These are phyloP conservation scores for Ciconia maguari DNA, from an alignment of 2,113 vertebrate genomes.

Conservation along the genomic window DNA sequence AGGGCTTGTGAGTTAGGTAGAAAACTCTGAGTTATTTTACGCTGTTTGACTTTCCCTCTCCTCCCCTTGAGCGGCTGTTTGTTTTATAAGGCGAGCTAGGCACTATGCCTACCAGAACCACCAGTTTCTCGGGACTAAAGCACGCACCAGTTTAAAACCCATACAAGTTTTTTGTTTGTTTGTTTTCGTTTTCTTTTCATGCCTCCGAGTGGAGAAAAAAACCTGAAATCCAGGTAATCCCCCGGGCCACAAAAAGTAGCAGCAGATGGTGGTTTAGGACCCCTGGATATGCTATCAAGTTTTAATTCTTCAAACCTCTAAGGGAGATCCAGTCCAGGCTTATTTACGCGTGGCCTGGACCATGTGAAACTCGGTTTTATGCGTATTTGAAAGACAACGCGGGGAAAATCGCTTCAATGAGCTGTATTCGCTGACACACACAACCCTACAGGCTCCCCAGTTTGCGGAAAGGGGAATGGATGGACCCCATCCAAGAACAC, in stretches of 20 bases:
- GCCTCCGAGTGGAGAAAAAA: no score
- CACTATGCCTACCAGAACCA: background rate
- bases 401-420: background rate
- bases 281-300: background rate
- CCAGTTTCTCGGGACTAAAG: background rate
- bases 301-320: background rate
- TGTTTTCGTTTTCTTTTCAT: background rate
- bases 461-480: background rate
- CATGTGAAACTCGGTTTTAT: background rate
- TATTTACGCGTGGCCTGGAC: background rate
- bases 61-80: slow-evolving; percentile 19
- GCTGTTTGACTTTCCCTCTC: slow-evolving; percentile 30
- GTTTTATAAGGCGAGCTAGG: slow-evolving; percentile 7
- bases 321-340: background rate
- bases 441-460: background rate
- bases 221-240: background rate
- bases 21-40: background rate
- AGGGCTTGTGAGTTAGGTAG: background rate
- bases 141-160: background rate
- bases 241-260: background rate
- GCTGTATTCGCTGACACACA: background rate
- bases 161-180: background rate
- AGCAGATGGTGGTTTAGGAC: slow-evolving; percentile 5
- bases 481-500: background rate
- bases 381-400: background rate